These are phyloP conservation scores for Benthochromis sp. DNA, from an alignment of 2,113 vertebrate species.

Conservation along the genomic window DNA sequence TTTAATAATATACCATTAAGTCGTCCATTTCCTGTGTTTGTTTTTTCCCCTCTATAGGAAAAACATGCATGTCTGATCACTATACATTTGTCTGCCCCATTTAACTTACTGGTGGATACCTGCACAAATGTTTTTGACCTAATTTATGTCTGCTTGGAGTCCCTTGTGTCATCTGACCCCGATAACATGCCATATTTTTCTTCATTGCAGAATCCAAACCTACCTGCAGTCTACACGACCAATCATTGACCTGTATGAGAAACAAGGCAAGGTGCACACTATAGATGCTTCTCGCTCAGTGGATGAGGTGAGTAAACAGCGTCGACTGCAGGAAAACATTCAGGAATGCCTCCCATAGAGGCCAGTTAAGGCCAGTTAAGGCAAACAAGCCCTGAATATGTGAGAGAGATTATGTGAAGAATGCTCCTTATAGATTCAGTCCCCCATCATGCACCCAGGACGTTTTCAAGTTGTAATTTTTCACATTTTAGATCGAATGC, in stretches of 20 bases:
- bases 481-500: not conserved
- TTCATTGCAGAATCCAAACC: constrained; percentile 84
- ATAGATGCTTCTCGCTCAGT: constrained; percentile 87
- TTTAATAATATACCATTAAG: not conserved
- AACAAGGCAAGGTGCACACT: constrained; percentile 85
- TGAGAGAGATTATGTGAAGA: not conserved
- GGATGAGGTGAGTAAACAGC: constrained; percentile 76
- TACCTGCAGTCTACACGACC: constrained; percentile 91
- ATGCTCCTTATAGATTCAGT: not conserved
- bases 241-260: constrained; percentile 87
- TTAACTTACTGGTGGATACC: constrained; percentile 17
- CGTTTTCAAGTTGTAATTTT: not conserved
- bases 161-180: constrained; percentile 23
- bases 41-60: not conserved
- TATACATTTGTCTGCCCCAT: constrained; percentile 19
- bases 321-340: not conserved
- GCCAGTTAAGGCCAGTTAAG: not conserved
- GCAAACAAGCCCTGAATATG: not conserved
- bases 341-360: not conserved
- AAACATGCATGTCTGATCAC: not conserved
- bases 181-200: constrained; percentile 13
- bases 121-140: constrained; percentile 37
- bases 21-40: not conserved
- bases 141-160: constrained; percentile 20
- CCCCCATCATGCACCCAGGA: not conserved